Conservation (phyloP, 2,113 vertebrate genomes). For the Gasterosteus nipponicus region DNA sequence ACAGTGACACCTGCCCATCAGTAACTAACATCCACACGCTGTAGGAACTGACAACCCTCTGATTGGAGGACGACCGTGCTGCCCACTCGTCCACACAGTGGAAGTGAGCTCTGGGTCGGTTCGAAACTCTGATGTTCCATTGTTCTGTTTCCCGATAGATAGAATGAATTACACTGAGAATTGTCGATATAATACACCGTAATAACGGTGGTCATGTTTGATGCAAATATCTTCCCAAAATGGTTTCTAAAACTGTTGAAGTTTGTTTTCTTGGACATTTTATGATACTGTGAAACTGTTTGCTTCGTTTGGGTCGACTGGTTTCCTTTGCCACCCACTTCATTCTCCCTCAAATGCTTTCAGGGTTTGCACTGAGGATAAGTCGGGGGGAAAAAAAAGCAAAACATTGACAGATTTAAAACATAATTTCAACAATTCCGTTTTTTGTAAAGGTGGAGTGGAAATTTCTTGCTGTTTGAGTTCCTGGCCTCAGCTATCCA, state of each 20-base stretch:
- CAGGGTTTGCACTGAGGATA: background rate
- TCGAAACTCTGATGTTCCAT: too few species aligned
- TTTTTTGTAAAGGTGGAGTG: conserved; percentile 30
- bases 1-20: too few species aligned
- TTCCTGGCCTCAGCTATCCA: conserved; percentile 26
- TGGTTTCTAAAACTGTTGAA: background rate
- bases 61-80: too few species aligned
- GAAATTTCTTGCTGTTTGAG: conserved; percentile 27
- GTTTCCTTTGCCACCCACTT: background rate
- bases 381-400: conserved; percentile 19
- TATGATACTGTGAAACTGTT: conserved; percentile 2
- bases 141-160: background rate
- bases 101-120: too few species aligned
- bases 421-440: conserved; percentile 16
- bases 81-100: too few species aligned
- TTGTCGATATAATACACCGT: background rate
- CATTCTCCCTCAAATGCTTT: background rate
- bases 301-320: conserved; percentile 1
- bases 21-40: too few species aligned
- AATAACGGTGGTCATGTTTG: background rate
- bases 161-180: conserved; percentile 1
- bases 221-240: background rate
- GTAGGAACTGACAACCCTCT: too few species aligned
- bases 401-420: conserved; percentile 33
- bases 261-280: background rate